phyloP scores from a whole-genome alignment of 2,797 vertebrate genomes.

The Coluber constrictor region DNA sequence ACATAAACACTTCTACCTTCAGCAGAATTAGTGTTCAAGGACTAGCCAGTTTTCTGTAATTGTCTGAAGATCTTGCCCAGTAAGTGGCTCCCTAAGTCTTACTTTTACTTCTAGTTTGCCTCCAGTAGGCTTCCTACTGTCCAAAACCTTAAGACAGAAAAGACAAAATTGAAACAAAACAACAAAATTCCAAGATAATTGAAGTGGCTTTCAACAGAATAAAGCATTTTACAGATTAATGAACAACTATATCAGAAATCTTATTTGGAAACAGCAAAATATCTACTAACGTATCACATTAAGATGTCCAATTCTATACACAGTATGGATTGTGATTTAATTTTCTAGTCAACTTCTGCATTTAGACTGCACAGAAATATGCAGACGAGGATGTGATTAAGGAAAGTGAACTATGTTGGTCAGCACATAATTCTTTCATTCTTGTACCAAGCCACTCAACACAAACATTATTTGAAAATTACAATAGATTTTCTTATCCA shows the following conservation, averaged over 20 bases:
- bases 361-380: not conserved
- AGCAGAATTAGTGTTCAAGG: constrained; percentile 73
- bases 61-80: constrained; percentile 85
- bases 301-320: not conserved
- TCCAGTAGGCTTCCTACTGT: constrained; percentile 90
- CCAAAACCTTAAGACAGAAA: constrained; percentile 80
- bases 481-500: not conserved
- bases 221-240: not conserved
- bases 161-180: not conserved
- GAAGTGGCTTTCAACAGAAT: not conserved
- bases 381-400: not conserved
- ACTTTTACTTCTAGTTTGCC: constrained; percentile 92
- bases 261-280: not conserved
- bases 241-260: not conserved
- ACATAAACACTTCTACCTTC: constrained; percentile 61
- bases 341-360: not conserved
- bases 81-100: constrained; percentile 90
- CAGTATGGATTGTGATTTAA: no score
- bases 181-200: not conserved
- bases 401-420: not conserved
- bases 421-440: not conserved
- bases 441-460: not conserved
- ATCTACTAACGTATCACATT: not conserved
- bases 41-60: constrained; percentile 91
- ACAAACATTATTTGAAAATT: not conserved